A percentile compares a stretch with the other conserved stretches of the same genome.
These are phyloP conservation scores for Melitaea athalia DNA, from an alignment of 2,888 invertebrate genomes.

Conservation along the genomic window DNA sequence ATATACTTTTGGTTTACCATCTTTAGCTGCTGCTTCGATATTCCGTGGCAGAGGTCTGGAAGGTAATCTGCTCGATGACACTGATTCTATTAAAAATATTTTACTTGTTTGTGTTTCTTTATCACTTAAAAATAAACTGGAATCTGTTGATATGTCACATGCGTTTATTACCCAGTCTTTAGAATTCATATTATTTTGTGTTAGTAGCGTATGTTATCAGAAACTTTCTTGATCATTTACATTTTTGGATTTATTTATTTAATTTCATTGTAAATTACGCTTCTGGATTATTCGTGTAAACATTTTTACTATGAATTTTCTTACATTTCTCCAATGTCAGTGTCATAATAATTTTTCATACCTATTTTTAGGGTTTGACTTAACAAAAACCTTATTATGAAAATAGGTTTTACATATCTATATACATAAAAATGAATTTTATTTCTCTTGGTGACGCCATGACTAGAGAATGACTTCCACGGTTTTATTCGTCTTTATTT, in stretches of 20 bases:
- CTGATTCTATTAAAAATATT: constrained; percentile 34
- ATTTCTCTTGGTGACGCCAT: no score
- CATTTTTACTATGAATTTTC: neutral
- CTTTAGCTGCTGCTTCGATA: constrained; percentile 26
- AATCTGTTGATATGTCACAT: constrained; percentile 38
- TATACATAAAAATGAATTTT: no score
- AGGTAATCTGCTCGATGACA: constrained; percentile 25
- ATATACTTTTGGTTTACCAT: constrained; percentile 46
- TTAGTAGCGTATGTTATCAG: constrained; percentile 4
- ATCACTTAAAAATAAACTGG: constrained; percentile 39
- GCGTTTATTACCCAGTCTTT: constrained; percentile 40
- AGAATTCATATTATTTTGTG: constrained; percentile 49
- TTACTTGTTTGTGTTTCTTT: constrained; percentile 52
- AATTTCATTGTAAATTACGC: neutral
- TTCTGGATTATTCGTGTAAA: neutral
- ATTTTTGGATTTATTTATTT: constrained; percentile 5
- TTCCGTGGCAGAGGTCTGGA: constrained; percentile 33
- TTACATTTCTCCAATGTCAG: constrained; percentile 34
- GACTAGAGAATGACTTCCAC: no score
- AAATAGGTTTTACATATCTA: neutral
- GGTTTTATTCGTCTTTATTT: no score
- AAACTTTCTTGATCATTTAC: constrained; percentile 1
- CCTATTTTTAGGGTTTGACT: neutral
- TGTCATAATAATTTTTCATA: constrained; percentile 4
- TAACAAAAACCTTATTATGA: neutral